phyloP scores from a whole-genome alignment of 2,888 invertebrate genomes.

The Nephrotoma guestfalica region DNA sequence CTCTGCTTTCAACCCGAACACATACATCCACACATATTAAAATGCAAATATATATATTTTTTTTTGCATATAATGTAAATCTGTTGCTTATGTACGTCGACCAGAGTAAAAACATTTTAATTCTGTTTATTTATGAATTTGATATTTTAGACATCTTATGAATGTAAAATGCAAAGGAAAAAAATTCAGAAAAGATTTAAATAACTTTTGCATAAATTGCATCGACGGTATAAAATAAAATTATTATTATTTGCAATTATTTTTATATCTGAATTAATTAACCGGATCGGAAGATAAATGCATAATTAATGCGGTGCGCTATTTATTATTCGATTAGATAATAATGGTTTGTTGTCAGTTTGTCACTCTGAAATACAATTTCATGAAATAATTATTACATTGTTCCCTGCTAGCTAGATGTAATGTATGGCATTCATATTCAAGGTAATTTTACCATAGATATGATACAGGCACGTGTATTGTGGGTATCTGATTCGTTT shows the following conservation, averaged over 20 bases:
- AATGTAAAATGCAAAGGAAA: background rate
- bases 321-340: background rate
- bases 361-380: too few relatives aligned
- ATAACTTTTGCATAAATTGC: background rate
- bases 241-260: background rate
- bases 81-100: background rate
- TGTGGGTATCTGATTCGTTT: background rate
- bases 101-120: background rate
- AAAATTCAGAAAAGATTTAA: background rate
- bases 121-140: background rate
- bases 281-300: background rate
- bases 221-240: background rate
- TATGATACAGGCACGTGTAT: background rate
- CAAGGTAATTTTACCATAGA: background rate
- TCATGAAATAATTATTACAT: too few relatives aligned
- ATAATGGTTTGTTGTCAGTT: background rate
- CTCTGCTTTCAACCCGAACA: background rate
- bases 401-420: too few relatives aligned
- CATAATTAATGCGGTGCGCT: background rate
- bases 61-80: background rate
- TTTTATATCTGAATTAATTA: background rate
- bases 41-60: background rate
- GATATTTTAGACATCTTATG: background rate
- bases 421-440: background rate
- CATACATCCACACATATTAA: background rate